These are phyloP conservation scores for Steatornis caripensis DNA, from an alignment of 2,113 vertebrate species.

Conservation along the genomic window DNA sequence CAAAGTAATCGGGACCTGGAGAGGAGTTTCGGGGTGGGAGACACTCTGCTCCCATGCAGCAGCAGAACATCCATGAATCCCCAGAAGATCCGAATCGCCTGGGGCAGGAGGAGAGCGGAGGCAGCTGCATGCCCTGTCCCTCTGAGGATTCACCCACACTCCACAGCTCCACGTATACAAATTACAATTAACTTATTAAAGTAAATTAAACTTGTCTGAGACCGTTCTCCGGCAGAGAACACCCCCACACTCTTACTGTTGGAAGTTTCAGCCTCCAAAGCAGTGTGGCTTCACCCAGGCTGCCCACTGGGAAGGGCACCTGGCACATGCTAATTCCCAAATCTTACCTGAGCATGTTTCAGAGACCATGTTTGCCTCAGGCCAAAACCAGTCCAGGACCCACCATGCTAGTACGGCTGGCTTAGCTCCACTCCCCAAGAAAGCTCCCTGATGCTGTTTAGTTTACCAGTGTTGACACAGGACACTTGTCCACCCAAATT, in stretches of 20 bases:
- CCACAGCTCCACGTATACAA: background rate
- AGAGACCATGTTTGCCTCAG: background rate
- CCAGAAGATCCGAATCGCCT: background rate
- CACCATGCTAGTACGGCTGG: background rate
- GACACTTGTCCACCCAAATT: background rate
- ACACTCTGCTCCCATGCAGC: background rate
- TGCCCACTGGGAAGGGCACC: background rate
- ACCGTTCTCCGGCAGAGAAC: background rate
- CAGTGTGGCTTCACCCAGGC: background rate
- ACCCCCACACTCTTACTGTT: background rate
- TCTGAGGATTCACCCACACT: background rate
- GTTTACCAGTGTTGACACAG: background rate
- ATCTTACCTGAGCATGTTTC: background rate
- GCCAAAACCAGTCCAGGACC: background rate
- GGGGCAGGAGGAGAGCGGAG: background rate
- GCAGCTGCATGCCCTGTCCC: background rate
- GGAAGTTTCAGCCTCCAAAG: background rate
- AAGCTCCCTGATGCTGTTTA: background rate
- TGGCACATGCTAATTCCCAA: background rate
- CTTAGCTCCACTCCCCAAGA: background rate
- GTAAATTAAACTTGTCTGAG: background rate
- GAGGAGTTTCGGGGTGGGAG: background rate
- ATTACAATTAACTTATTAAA: slow-evolving; percentile 10
- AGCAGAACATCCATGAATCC: background rate
- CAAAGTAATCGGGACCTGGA: background rate